phyloP scores from a whole-genome alignment of 1,140 invertebrate genomes.

The Whitmania pigra region DNA sequence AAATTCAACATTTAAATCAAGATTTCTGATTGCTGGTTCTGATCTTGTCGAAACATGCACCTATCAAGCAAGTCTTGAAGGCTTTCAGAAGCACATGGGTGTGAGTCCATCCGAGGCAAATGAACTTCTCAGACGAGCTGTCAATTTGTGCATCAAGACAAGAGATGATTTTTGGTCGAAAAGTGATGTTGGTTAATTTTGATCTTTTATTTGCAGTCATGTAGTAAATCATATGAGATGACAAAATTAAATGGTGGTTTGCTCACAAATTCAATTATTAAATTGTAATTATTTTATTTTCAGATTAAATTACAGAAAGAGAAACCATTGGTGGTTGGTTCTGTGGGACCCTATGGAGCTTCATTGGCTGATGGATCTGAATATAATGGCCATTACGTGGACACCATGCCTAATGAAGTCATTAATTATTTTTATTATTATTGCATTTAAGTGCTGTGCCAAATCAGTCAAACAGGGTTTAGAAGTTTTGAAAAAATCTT shows the following conservation, averaged over 20 bases:
- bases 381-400: slow-evolving; percentile 69
- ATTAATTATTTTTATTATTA: not conserved
- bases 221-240: too few relatives aligned
- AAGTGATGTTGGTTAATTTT: not conserved
- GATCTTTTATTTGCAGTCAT: not conserved
- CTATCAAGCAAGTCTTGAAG: slow-evolving; percentile 71
- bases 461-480: too few relatives aligned
- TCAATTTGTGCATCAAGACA: slow-evolving; percentile 53
- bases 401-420: slow-evolving; percentile 51
- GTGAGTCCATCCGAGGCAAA: slow-evolving; percentile 51
- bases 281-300: slow-evolving; percentile 19
- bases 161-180: slow-evolving; percentile 29
- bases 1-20: slow-evolving; percentile 17
- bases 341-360: slow-evolving; percentile 79
- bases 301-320: slow-evolving; percentile 5
- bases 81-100: slow-evolving; percentile 58
- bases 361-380: slow-evolving; percentile 74
- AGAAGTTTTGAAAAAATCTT: too few relatives aligned
- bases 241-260: too few relatives aligned
- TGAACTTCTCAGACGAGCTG: slow-evolving; percentile 56
- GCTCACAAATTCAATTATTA: too few relatives aligned
- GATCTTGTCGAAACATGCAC: slow-evolving; percentile 72
- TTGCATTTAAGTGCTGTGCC: too few relatives aligned
- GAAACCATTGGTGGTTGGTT: slow-evolving; percentile 50
- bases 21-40: slow-evolving; percentile 55